Evolutionary conservation across 2,113 vertebrate species (phyloP).

Genomic region (Euleptes europaea): DNA sequence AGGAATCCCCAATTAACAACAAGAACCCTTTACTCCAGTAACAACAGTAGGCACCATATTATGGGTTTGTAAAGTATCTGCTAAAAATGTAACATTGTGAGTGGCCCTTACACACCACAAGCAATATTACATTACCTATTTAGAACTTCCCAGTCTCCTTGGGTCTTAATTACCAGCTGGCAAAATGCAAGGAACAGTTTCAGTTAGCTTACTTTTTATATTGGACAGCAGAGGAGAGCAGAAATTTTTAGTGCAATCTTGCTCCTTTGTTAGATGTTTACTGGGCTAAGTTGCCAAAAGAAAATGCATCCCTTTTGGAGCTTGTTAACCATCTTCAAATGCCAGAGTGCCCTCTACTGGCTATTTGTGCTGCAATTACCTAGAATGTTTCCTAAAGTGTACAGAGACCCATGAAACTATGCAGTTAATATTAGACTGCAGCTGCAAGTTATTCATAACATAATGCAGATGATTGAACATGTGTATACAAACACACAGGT

Average conservation of each 20-base stretch:
- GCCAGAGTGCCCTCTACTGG: conserved; percentile 69
- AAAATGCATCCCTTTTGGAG: fast-evolving
- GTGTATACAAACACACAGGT: not conserved
- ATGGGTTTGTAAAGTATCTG: not conserved
- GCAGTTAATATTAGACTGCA: not conserved
- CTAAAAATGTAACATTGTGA: not conserved
- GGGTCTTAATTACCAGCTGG: not conserved
- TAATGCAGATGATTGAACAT: not conserved
- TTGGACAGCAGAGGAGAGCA: not conserved
- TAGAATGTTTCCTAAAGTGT: not conserved
- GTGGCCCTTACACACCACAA: not conserved
- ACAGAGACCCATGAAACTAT: fast-evolving
- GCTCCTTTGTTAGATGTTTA: fast-evolving
- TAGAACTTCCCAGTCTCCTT: not conserved
- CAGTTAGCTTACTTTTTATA: not conserved
- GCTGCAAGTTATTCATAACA: conserved; percentile 6
- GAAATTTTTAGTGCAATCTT: not conserved
- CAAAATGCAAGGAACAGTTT: not conserved
- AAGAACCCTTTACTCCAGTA: not conserved
- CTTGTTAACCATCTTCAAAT: conserved; percentile 15
- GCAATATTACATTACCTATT: not conserved
- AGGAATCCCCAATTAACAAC: too few relatives aligned
- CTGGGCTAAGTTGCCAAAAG: not conserved
- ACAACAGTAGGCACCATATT: not conserved
- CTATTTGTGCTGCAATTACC: not conserved